Base-by-base conservation (phyloP, 2,113 vertebrate species). In the Gasterosteus aculeatus region DNA sequence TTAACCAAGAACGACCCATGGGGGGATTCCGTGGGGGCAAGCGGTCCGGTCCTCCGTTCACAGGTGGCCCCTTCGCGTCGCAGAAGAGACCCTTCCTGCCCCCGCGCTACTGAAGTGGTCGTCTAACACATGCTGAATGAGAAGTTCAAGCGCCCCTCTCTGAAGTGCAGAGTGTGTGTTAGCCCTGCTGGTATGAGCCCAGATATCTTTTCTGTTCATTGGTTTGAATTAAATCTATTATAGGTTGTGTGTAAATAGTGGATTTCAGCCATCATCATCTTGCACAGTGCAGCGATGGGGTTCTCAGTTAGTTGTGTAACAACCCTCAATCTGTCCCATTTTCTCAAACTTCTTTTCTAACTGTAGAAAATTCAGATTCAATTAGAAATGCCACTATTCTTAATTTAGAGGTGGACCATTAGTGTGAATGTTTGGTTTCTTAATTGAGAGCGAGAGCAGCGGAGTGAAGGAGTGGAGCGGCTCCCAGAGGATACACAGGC, bases 61-160 rank as follows among this genome's bases (percentile, higher is more conserved):
- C 90, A 53, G 91, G 93, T 35, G 91, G 93, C 47, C 95, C 96
- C 1, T 96, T 97, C 90, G 96, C 96, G 49, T 82, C 94, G 66
- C 95, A 96, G 12, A 98, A 98, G 92, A 96, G 97, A 92, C 97
- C 97, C 53, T 98, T 96, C 88, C 93, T 96, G 29, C 97, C 96
- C 76, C 97, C 96, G 60, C 96, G 96, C 93, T 98, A 98, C 95
- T 98, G 95, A 97, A 75, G 82, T 71, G 81, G 80, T 82, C 84
- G 6, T 62, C 88, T 64, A 7, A 53, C 70, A 86, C 78, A 67
- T 69, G 87, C 85, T 73, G 83, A 85, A 73, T 46, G 83, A 87
- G 72, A 80, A 85, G 85, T 62, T 47, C 69, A 81, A 87, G 77
- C 49, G 7, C 65, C 41, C 72, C 56, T 59, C 53, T 3, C 44